phyloP scores from a whole-genome alignment of 2,888 invertebrate genomes.

The Agonopterix subpropinquella region DNA sequence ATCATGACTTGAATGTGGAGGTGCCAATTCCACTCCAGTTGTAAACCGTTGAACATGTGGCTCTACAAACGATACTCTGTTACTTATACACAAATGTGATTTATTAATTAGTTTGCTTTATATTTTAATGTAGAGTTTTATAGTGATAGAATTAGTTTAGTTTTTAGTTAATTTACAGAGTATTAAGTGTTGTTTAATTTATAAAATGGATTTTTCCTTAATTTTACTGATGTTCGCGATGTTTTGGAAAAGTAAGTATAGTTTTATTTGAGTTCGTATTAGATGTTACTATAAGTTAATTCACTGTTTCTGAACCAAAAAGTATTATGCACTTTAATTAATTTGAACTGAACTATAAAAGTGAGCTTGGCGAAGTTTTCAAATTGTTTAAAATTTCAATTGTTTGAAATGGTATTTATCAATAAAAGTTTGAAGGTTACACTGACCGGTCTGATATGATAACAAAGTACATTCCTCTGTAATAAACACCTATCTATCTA shows the following conservation, averaged over 20 bases:
- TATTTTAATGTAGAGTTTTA: not conserved
- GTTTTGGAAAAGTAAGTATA: slow-evolving; percentile 57
- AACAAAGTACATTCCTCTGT: too few relatives aligned
- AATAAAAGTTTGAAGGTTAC: too few relatives aligned
- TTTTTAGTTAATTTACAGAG: slow-evolving; percentile 12
- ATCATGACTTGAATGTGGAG: slow-evolving; percentile 49
- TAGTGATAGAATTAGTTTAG: not conserved
- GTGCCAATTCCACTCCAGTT: slow-evolving; percentile 46
- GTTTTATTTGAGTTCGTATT: too few relatives aligned
- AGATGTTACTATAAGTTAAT: too few relatives aligned
- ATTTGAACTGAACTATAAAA: too few relatives aligned
- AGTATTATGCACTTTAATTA: too few relatives aligned
- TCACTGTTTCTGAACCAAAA: too few relatives aligned
- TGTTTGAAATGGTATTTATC: too few relatives aligned
- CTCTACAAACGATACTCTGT: slow-evolving; percentile 28
- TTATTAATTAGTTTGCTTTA: slow-evolving; percentile 5
- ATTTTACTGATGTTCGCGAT: slow-evolving; percentile 45
- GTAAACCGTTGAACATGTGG: slow-evolving; percentile 20
- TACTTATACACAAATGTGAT: slow-evolving; percentile 28
- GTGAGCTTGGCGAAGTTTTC: too few relatives aligned
- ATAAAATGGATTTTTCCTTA: slow-evolving; percentile 50
- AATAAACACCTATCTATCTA: too few relatives aligned
- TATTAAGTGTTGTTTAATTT: slow-evolving; percentile 31
- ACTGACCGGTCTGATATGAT: too few relatives aligned
- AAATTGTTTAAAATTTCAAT: too few relatives aligned